Percentiles rank a stretch among this genome's conserved stretches.
These are phyloP conservation scores for Sebastes steindachneri DNA, from an alignment of 2,797 vertebrate species.

Conservation along the genomic window DNA sequence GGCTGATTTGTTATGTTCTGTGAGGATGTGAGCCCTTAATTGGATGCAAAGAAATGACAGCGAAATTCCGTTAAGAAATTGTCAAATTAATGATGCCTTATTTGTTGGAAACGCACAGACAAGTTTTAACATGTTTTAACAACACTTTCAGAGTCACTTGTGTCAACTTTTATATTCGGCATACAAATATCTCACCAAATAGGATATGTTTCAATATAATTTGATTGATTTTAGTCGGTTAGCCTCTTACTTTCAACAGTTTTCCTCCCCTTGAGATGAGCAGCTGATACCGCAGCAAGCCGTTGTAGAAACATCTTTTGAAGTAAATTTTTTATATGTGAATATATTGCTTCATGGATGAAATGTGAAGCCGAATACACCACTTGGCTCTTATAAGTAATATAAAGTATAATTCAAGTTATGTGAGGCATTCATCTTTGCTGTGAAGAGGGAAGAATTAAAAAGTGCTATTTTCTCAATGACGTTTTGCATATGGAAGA, in stretches of 20 bases:
- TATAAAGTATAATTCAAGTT: not conserved
- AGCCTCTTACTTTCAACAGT: not conserved
- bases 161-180: not conserved
- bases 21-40: not conserved
- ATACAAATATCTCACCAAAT: not conserved
- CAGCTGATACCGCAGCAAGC: not conserved
- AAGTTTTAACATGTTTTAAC: not conserved
- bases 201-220: not conserved
- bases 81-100: not conserved
- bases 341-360: not conserved
- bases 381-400: not conserved
- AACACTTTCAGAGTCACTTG: not conserved
- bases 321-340: not conserved
- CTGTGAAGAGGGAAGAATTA: not conserved
- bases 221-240: not conserved
- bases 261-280: not conserved
- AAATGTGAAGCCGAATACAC: not conserved
- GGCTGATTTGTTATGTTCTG: not conserved
- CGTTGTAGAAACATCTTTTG: not conserved
- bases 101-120: not conserved
- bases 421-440: not conserved
- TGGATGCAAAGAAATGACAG: not conserved
- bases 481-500: not conserved
- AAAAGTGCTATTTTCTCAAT: not conserved
- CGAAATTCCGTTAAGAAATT: not conserved